Evolutionary conservation across 2,888 invertebrate genomes (phyloP).

Genomic region (Lissocephala sabroskyi): DNA sequence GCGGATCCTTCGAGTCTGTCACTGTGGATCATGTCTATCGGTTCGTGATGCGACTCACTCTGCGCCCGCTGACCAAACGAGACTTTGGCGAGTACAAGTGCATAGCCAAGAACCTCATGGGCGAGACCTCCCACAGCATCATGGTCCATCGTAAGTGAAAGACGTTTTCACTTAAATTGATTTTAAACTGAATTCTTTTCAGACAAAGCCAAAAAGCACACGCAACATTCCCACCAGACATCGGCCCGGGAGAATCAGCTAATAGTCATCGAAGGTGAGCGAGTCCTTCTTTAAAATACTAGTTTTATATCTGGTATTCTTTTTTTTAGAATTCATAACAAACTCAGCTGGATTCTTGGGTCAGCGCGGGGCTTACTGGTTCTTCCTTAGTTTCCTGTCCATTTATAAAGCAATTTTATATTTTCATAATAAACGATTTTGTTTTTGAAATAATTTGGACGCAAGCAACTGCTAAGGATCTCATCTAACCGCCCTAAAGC

Average conservation of each 20-base stretch:
- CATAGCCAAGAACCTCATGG: slow-evolving; percentile 85
- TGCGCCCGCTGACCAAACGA: slow-evolving; percentile 77
- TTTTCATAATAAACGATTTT: too few species aligned
- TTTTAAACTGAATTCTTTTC: not conserved
- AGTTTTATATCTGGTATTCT: not conserved
- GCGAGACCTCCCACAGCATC: slow-evolving; percentile 74
- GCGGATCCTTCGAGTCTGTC: slow-evolving; percentile 72
- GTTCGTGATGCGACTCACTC: slow-evolving; percentile 82
- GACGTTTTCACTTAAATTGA: not conserved
- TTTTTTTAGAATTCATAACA: slow-evolving; percentile 47
- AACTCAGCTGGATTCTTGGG: slow-evolving; percentile 14
- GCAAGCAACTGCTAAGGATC: too few species aligned
- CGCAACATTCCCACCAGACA: slow-evolving; percentile 61
- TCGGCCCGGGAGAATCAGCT: slow-evolving; percentile 62
- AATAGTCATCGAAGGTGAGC: slow-evolving; percentile 66
- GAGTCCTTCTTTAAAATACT: not conserved
- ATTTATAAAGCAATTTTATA: too few species aligned
- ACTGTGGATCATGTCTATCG: slow-evolving; percentile 83
- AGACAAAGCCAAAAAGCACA: slow-evolving; percentile 68
- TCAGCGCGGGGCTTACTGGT: not conserved
- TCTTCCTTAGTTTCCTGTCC: too few species aligned
- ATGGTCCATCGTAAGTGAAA: slow-evolving; percentile 65
- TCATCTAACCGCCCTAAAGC: too few species aligned
- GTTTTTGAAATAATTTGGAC: too few species aligned
- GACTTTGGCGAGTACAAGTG: slow-evolving; percentile 88